Percentiles rank a stretch among this genome's conserved stretches.
These are phyloP conservation scores for Pterostichus niger DNA, from an alignment of 2,888 invertebrate genomes.

Conservation along the genomic window DNA sequence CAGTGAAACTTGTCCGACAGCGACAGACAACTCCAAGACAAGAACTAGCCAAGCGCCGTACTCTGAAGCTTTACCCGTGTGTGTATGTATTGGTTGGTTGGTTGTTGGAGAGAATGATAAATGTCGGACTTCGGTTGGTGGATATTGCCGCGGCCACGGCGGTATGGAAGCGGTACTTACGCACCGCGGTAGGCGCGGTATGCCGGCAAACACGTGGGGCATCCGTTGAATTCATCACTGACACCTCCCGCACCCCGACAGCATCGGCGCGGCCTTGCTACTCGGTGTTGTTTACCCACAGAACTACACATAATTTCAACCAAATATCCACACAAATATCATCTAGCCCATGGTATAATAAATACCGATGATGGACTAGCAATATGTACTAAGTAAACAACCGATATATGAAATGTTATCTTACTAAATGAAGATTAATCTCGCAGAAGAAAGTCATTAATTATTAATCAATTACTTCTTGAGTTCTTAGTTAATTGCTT, in stretches of 20 bases:
- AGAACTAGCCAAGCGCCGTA: background rate
- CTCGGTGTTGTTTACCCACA: background rate
- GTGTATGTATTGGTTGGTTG: background rate
- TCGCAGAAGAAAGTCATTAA: too few species aligned
- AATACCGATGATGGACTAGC: too few species aligned
- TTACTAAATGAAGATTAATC: too few species aligned
- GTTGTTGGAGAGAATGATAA: background rate
- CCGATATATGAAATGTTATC: too few species aligned
- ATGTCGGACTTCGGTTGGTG: background rate
- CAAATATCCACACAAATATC: constrained; percentile 6
- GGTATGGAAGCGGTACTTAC: constrained; percentile 9
- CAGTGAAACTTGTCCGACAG: constrained; percentile 7
- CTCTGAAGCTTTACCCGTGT: background rate
- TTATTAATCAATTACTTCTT: too few species aligned
- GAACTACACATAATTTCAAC: background rate
- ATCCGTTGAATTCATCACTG: constrained; percentile 31
- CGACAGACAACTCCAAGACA: constrained; percentile 7
- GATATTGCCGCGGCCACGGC: background rate
- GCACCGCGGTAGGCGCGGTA: constrained; percentile 28
- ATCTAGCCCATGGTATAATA: background rate
- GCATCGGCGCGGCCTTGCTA: background rate
- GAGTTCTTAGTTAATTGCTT: too few species aligned
- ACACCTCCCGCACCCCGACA: background rate
- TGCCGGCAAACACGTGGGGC: constrained; percentile 17
- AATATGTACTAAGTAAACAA: too few species aligned